Conservation (phyloP, 2,888 invertebrate genomes). For the Diadromus collaris region DNA sequence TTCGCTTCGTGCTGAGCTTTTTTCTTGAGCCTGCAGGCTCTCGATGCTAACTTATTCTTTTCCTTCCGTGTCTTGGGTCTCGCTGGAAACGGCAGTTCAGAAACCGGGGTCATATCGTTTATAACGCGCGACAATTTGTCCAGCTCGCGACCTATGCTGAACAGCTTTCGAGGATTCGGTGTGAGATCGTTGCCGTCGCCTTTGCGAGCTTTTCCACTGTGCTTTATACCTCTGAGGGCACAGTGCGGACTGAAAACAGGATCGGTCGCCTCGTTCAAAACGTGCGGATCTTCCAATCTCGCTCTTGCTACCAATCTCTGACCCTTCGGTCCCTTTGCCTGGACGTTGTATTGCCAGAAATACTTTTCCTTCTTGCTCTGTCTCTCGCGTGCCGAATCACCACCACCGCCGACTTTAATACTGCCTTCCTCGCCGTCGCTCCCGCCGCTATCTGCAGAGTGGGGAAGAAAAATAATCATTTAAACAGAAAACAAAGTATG, state of each 20-base stretch:
- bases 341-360: constrained; percentile 99
- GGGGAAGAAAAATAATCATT: constrained; percentile 65
- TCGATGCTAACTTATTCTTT: constrained; percentile 98
- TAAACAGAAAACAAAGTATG: background rate
- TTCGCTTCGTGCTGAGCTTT: constrained; percentile 99
- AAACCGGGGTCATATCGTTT: constrained; percentile 97
- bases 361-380: constrained; percentile 89
- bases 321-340: constrained; percentile 98
- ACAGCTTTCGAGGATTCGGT: constrained; percentile 95
- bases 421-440: constrained; percentile 82
- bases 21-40: constrained; percentile 98
- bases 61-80: constrained; percentile 97
- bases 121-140: constrained; percentile 95
- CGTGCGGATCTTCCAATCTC: constrained; percentile 95
- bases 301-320: constrained; percentile 92
- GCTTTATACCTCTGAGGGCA: constrained; percentile 94
- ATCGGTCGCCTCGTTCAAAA: constrained; percentile 94
- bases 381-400: constrained; percentile 70
- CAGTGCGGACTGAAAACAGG: constrained; percentile 98
- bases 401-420: constrained; percentile 74
- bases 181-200: constrained; percentile 99
- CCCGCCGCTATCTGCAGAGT: constrained; percentile 83
- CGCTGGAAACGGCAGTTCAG: constrained; percentile 94
- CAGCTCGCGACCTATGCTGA: constrained; percentile 94
- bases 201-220: constrained; percentile 95